A percentile compares a stretch with the other conserved stretches of the same genome.
phyloP scores from a whole-genome alignment of 2,113 vertebrate species.

The Ammospiza caudacuta region DNA sequence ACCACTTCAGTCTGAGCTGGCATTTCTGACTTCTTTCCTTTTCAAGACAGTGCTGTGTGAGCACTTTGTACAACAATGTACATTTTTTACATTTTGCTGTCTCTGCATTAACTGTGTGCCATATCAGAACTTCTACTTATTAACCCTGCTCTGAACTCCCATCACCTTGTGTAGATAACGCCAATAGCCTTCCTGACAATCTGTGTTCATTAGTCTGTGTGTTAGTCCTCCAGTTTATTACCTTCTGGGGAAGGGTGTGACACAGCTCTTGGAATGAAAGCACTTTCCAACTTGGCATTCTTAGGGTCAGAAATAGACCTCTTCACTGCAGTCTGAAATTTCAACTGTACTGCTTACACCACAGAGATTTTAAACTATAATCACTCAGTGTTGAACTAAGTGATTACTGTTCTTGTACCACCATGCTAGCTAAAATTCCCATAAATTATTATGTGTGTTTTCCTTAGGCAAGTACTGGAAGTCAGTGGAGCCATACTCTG shows the following conservation, averaged over 20 bases:
- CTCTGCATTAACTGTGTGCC: background rate
- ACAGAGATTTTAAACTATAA: slow-evolving; percentile 64
- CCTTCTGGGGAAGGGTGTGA: slow-evolving; percentile 66
- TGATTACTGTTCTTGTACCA: slow-evolving; percentile 55
- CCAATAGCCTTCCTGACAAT: slow-evolving; percentile 30
- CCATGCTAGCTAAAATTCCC: slow-evolving; percentile 58
- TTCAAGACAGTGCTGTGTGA: slow-evolving; percentile 44
- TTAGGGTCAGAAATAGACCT: slow-evolving; percentile 53
- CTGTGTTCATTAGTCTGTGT: slow-evolving; percentile 37
- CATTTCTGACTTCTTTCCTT: slow-evolving; percentile 55
- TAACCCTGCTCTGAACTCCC: slow-evolving; percentile 20
- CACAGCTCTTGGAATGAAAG: slow-evolving; percentile 59
- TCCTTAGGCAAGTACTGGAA: slow-evolving; percentile 84
- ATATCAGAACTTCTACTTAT: background rate
- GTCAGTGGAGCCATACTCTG: slow-evolving; percentile 72
- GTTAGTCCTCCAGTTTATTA: slow-evolving; percentile 64
- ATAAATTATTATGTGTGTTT: slow-evolving; percentile 65
- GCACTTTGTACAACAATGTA: slow-evolving; percentile 39
- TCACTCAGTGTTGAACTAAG: slow-evolving; percentile 51
- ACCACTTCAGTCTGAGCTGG: slow-evolving; percentile 50
- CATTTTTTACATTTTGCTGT: slow-evolving; percentile 28
- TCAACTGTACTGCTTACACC: slow-evolving; percentile 48
- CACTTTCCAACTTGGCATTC: slow-evolving; percentile 68
- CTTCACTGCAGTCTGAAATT: slow-evolving; percentile 64
- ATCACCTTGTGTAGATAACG: slow-evolving; percentile 23